These are phyloP conservation scores for Cyclophora albipunctata DNA, from an alignment of 2,888 invertebrate species.

Conservation along the genomic window DNA sequence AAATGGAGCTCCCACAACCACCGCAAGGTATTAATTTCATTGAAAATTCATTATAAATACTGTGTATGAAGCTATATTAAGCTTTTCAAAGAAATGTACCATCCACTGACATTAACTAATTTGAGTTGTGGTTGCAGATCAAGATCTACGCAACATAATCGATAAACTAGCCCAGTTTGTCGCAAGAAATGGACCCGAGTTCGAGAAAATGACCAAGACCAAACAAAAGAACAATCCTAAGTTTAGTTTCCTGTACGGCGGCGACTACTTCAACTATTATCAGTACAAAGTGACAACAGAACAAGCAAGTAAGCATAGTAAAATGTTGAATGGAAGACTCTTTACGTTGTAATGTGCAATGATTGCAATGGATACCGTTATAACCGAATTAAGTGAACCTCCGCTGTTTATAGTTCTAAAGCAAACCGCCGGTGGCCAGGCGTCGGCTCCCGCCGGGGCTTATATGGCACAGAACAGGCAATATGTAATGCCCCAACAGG, in stretches of 20 bases:
- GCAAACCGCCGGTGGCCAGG: constrained; percentile 78
- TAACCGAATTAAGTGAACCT: constrained; percentile 71
- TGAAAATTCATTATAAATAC: neutral
- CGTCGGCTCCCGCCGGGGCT: constrained; percentile 69
- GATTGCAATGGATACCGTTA: constrained; percentile 48
- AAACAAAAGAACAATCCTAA: constrained; percentile 98
- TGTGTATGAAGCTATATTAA: neutral
- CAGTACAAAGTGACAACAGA: constrained; percentile 96
- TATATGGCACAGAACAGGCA: constrained; percentile 76
- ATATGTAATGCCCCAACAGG: constrained; percentile 76
- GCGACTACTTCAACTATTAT: constrained; percentile 96
- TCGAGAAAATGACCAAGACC: constrained; percentile 98
- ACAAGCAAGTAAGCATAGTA: constrained; percentile 88
- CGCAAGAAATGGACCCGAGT: constrained; percentile 99
- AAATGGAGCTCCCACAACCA: constrained; percentile 74
- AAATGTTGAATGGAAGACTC: constrained; percentile 45
- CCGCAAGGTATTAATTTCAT: constrained; percentile 71
- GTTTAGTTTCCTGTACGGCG: constrained; percentile 97
- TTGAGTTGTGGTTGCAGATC: constrained; percentile 77
- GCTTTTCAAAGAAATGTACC: neutral
- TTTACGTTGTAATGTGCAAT: constrained; percentile 50
- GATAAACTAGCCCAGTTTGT: constrained; percentile 99
- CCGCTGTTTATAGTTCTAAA: constrained; percentile 84
- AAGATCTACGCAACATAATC: constrained; percentile 96
- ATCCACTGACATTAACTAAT: neutral